A percentile compares a stretch with the other conserved stretches of the same genome.
These are phyloP conservation scores for Volucella inflata DNA, from an alignment of 2,888 invertebrate genomes.

Conservation along the genomic window DNA sequence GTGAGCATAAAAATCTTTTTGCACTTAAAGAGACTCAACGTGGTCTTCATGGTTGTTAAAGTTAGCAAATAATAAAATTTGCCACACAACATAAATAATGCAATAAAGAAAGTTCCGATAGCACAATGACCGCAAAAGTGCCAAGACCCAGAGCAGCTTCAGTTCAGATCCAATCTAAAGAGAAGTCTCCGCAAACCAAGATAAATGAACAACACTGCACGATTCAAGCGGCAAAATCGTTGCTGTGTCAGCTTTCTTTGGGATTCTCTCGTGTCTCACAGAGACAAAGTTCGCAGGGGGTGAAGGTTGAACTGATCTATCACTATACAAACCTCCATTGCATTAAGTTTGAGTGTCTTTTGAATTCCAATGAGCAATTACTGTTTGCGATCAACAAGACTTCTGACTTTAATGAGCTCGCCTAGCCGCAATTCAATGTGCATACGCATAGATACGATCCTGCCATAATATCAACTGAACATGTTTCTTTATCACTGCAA, in stretches of 20 bases:
- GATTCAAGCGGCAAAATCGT: not conserved
- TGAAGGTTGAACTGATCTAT: not conserved
- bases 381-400: conserved; percentile 22
- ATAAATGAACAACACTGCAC: not conserved
- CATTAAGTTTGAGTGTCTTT: conserved; percentile 4
- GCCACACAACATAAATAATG: too few relatives aligned
- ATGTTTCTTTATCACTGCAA: too few relatives aligned
- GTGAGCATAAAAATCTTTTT: too few relatives aligned
- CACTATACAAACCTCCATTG: not conserved
- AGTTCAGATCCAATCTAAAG: not conserved
- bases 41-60: too few relatives aligned
- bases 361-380: conserved; percentile 34
- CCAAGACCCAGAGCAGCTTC: not conserved
- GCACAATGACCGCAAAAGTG: not conserved
- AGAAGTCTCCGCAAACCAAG: not conserved
- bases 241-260: not conserved
- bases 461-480: too few relatives aligned
- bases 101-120: not conserved
- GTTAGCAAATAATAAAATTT: too few relatives aligned
- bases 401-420: conserved; percentile 9
- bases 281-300: too few relatives aligned
- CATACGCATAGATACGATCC: not conserved
- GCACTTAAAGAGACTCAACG: not conserved
- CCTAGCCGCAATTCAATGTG: not conserved
- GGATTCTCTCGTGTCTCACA: not conserved